Evolutionary conservation across 2,888 invertebrate genomes (phyloP).

Genomic region (Synergus japonicus): DNA sequence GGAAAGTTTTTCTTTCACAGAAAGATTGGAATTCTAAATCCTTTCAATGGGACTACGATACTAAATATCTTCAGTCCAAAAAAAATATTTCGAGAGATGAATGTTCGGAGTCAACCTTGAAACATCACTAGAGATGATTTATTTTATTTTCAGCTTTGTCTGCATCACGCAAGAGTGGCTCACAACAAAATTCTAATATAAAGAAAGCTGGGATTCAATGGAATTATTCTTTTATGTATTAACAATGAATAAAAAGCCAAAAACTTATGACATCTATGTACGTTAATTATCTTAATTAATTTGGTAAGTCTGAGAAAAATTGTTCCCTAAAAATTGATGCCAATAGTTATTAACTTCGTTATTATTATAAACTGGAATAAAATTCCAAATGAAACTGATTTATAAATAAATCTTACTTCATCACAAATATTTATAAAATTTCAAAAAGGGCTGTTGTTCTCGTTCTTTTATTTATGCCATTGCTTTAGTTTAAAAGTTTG

Average conservation of each 20-base stretch:
- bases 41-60: neutral
- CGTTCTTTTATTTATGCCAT: neutral
- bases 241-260: neutral
- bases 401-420: too few species aligned
- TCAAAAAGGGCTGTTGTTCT: neutral
- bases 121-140: constrained; percentile 27
- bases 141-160: neutral
- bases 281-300: too few species aligned
- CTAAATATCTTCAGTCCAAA: constrained; percentile 15
- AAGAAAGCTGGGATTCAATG: constrained; percentile 1
- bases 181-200: neutral
- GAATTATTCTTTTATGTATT: constrained; percentile 15
- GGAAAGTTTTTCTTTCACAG: neutral
- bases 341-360: too few species aligned
- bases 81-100: constrained; percentile 31
- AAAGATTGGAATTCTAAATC: neutral
- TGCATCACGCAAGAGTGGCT: constrained; percentile 20
- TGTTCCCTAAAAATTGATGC: too few species aligned
- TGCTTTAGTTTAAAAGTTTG: neutral
- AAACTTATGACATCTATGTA: neutral
- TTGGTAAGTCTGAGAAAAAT: too few species aligned
- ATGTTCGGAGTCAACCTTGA: constrained; percentile 10
- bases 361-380: too few species aligned
- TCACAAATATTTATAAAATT: too few species aligned
- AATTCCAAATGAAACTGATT: too few species aligned